phyloP scores from a whole-genome alignment of 2,888 invertebrate species.

The Drosophila antonietae region DNA sequence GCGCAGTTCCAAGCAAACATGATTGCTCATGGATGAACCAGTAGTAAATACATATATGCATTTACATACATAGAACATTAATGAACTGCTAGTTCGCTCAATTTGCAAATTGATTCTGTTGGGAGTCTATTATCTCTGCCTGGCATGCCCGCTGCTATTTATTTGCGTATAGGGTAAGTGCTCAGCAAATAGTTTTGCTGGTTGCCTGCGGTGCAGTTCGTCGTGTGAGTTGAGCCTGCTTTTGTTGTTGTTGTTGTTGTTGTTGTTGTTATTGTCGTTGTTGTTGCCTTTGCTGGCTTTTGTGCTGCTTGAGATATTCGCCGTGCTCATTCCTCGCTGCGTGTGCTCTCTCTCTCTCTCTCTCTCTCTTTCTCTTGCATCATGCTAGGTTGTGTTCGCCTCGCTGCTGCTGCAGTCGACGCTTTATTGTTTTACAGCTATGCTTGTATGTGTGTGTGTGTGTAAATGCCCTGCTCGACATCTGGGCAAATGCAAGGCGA shows the following conservation, averaged over 20 bases:
- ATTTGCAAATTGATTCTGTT: neutral
- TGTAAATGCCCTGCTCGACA: neutral
- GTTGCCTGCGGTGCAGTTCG: slow-evolving; percentile 22
- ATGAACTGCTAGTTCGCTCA: neutral
- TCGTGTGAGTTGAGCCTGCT: slow-evolving; percentile 30
- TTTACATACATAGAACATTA: neutral
- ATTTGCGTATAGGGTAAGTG: slow-evolving; percentile 32
- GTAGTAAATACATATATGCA: neutral
- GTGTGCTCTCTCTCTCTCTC: neutral
- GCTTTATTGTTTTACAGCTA: slow-evolving; percentile 12
- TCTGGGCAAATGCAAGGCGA: slow-evolving; percentile 11
- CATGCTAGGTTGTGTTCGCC: slow-evolving; percentile 4
- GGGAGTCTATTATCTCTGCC: neutral
- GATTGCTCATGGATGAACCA: neutral
- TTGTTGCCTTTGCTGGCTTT: slow-evolving; percentile 45
- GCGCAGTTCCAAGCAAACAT: too few species aligned
- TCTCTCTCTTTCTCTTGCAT: neutral
- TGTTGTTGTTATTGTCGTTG: slow-evolving; percentile 28
- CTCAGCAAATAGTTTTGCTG: slow-evolving; percentile 37
- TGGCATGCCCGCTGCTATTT: neutral
- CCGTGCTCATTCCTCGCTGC: slow-evolving; percentile 11
- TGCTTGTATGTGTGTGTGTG: neutral
- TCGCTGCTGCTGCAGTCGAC: slow-evolving; percentile 4
- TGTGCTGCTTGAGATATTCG: slow-evolving; percentile 56
- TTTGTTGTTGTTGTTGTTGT: slow-evolving; percentile 11